A percentile compares a stretch with the other conserved stretches of the same genome.
phyloP scores from a whole-genome alignment of 2,797 vertebrate species.

The Clarias fuscus region DNA sequence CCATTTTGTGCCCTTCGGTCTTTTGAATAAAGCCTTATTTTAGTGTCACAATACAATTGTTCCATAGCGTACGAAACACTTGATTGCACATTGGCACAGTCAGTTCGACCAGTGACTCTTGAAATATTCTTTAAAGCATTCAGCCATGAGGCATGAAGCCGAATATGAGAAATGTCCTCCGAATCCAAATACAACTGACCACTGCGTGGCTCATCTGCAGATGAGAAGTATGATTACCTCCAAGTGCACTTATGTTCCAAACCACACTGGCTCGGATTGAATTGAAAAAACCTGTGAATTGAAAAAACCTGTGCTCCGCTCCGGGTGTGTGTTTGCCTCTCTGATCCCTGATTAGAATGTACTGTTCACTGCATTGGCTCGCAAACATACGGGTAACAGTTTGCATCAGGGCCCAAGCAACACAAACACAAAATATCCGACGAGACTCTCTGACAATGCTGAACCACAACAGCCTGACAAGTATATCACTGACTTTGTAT shows the following conservation, averaged over 20 bases:
- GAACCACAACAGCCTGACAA: slow-evolving; percentile 11
- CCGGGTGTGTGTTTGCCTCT: slow-evolving; percentile 16
- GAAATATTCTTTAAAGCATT: slow-evolving; percentile 22
- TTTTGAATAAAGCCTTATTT: slow-evolving; percentile 31
- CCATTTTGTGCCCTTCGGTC: neutral
- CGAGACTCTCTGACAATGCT: slow-evolving; percentile 13
- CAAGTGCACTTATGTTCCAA: neutral
- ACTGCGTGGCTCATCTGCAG: neutral
- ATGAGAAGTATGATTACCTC: neutral
- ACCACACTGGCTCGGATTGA: slow-evolving; percentile 20
- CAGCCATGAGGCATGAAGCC: neutral
- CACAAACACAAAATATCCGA: neutral
- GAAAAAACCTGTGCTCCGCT: slow-evolving; percentile 43
- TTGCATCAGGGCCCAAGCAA: slow-evolving; percentile 22
- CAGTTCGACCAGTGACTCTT: slow-evolving; percentile 21
- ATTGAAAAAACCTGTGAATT: too few relatives aligned
- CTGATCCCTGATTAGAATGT: neutral
- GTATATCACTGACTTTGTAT: neutral
- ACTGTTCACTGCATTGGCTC: neutral
- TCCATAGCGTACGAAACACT: slow-evolving; percentile 17
- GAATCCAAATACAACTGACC: slow-evolving; percentile 31
- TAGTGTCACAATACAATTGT: slow-evolving; percentile 4
- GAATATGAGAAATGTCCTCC: slow-evolving; percentile 18
- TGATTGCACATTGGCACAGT: neutral
- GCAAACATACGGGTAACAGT: slow-evolving; percentile 3